phyloP scores from a whole-genome alignment of 2,888 invertebrate species.

The Lamellibrachia satsuma region DNA sequence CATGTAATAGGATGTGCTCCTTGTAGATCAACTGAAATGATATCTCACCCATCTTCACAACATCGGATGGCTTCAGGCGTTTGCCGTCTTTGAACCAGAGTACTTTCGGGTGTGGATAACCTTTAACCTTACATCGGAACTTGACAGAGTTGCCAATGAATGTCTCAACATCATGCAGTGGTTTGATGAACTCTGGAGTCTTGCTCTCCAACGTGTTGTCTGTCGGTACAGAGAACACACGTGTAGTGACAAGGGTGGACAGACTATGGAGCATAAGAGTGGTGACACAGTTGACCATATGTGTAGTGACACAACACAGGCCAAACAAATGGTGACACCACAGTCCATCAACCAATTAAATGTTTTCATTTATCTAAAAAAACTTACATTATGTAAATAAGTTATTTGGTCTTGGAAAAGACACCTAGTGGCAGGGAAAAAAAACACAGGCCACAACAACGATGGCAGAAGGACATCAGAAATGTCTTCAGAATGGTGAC shows the following conservation, averaged over 20 bases:
- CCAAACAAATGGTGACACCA: not conserved
- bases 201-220: constrained; percentile 69
- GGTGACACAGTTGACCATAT: not conserved
- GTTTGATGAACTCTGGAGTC: constrained; percentile 83
- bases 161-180: constrained; percentile 79
- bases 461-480: too few species aligned
- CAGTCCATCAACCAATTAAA: too few species aligned
- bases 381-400: not conserved
- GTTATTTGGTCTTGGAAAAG: too few species aligned
- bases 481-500: too few species aligned
- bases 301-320: not conserved
- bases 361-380: too few species aligned
- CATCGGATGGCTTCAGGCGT: constrained; percentile 43
- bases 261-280: not conserved
- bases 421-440: too few species aligned
- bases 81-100: constrained; percentile 90
- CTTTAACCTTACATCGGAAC: constrained; percentile 84
- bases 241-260: too few species aligned
- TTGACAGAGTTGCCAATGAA: constrained; percentile 88
- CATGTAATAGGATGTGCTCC: too few species aligned
- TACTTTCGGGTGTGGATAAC: constrained; percentile 92
- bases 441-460: too few species aligned
- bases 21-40: not conserved
- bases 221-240: constrained; percentile 33
- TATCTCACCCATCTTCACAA: not conserved